phyloP scores from a whole-genome alignment of 2,888 invertebrate species.

The Ichneumoninae sp. region DNA sequence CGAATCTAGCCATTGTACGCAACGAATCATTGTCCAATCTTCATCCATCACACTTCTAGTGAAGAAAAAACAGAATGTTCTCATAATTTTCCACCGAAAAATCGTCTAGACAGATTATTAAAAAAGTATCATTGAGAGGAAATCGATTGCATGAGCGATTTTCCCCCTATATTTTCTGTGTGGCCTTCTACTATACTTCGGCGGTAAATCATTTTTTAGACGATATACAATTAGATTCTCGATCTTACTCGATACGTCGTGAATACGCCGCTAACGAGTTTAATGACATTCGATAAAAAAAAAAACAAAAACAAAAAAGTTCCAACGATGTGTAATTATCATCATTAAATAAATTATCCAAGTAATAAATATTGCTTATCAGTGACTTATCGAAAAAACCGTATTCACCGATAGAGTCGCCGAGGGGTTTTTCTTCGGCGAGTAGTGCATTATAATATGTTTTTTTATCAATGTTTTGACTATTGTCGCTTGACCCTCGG shows the following conservation, averaged over 20 bases:
- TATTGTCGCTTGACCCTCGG: slow-evolving; percentile 26
- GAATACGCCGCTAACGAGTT: not conserved
- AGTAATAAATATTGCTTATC: slow-evolving; percentile 35
- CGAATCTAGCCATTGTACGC: slow-evolving; percentile 7
- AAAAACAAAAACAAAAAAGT: slow-evolving; percentile 8
- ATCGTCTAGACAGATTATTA: slow-evolving; percentile 34
- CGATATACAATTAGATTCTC: slow-evolving; percentile 1
- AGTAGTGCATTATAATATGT: not conserved
- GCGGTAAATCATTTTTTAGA: slow-evolving; percentile 22
- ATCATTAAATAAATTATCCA: slow-evolving; percentile 59
- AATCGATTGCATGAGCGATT: slow-evolving; percentile 35
- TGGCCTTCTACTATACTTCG: slow-evolving; percentile 38
- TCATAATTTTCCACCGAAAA: slow-evolving; percentile 26
- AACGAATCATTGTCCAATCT: slow-evolving; percentile 29
- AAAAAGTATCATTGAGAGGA: slow-evolving; percentile 40
- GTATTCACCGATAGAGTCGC: not conserved
- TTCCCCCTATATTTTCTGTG: slow-evolving; percentile 21
- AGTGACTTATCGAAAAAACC: slow-evolving; percentile 18
- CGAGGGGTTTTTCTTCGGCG: not conserved
- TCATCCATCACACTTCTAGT: slow-evolving; percentile 16
- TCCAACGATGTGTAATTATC: slow-evolving; percentile 44
- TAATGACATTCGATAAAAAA: slow-evolving; percentile 34
- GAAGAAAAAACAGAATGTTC: not conserved
- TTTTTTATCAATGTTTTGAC: slow-evolving; percentile 40
- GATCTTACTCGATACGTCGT: slow-evolving; percentile 7